Evolutionary conservation across 2,888 invertebrate species (phyloP).

Genomic region (Agapostemon virescens): DNA sequence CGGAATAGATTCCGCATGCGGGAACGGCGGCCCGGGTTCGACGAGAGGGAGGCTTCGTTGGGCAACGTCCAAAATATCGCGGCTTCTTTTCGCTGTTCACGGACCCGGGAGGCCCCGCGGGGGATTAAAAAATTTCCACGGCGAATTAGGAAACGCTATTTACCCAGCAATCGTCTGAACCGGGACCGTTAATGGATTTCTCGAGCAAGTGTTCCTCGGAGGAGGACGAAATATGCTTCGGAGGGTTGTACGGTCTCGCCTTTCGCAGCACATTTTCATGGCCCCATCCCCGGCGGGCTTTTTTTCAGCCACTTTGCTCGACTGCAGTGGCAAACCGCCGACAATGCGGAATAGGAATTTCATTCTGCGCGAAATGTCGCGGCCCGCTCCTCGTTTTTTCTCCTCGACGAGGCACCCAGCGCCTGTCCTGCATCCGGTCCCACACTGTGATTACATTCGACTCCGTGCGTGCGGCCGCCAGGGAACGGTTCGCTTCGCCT

Average conservation of each 20-base stretch:
- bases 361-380: slow-evolving; percentile 53
- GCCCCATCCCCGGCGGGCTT: slow-evolving; percentile 30
- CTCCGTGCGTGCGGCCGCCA: slow-evolving; percentile 28
- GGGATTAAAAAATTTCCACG: slow-evolving; percentile 14
- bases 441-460: slow-evolving; percentile 50
- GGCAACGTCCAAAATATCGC: slow-evolving; percentile 41
- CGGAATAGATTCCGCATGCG: slow-evolving; percentile 51
- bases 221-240: slow-evolving; percentile 30
- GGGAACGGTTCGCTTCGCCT: neutral
- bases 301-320: slow-evolving; percentile 56
- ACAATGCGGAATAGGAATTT: slow-evolving; percentile 63
- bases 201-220: slow-evolving; percentile 26
- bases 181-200: slow-evolving; percentile 32
- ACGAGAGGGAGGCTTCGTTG: slow-evolving; percentile 30
- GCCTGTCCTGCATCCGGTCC: slow-evolving; percentile 39
- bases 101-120: neutral
- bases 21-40: slow-evolving; percentile 25
- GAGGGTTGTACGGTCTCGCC: slow-evolving; percentile 18
- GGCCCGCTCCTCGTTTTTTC: slow-evolving; percentile 29
- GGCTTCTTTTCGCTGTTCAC: neutral
- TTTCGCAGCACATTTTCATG: slow-evolving; percentile 28
- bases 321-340: slow-evolving; percentile 60
- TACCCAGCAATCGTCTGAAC: slow-evolving; percentile 21
- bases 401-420: slow-evolving; percentile 12
- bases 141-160: slow-evolving; percentile 37